Base-by-base conservation (phyloP, 2,888 invertebrate species). In the Coremacera marginata region DNA sequence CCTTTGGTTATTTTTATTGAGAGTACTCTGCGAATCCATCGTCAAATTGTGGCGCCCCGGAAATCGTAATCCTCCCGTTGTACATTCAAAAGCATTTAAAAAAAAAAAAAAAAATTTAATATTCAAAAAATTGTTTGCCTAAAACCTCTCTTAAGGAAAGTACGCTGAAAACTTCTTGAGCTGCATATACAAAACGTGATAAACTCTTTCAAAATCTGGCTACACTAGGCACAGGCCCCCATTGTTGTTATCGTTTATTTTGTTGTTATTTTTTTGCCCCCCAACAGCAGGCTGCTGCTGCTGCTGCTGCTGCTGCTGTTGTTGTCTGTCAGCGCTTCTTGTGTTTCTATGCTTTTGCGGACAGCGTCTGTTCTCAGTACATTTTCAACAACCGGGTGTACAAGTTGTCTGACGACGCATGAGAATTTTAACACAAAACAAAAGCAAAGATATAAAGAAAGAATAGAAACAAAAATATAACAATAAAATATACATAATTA, bases 351-450 rank as follows among this genome's bases (percentile, higher is more conserved):
- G 52, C 55, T 70, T 70, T 55, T 55, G 55, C 55, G 34, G 55
- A 51, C 52, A 25, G 14, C 72, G 67, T 49, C 31, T 71, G 52
- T 73, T 77, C 82, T 67, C 75, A 75, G 75, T 75, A n/a, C 27
- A 68, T 60, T 68, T 75, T 60, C 25, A 68, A 60, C 75, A 49
- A 60, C 55, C 75, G 75, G 75, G 8, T 68, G 68, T 16, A 25
- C 34, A 67, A 52, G 74, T 67, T 34, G 11, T 14, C 22, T 19
- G 3, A 16, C 63, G 7, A 44, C 37, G 22, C 22, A 44, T 22
- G 37, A 65, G 16, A 27, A 9, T 14, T 4, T 60, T 25, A 7
- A 27, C 5, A 22, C 25, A 5, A 44, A 2, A 44, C 44, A 44
- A 1, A 16, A 37, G 5, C 34, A 9, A 65, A 19, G 7, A 9